Base-by-base conservation (phyloP, 64 coral and sea anemone genomes). In the Montipora cactus region DNA sequence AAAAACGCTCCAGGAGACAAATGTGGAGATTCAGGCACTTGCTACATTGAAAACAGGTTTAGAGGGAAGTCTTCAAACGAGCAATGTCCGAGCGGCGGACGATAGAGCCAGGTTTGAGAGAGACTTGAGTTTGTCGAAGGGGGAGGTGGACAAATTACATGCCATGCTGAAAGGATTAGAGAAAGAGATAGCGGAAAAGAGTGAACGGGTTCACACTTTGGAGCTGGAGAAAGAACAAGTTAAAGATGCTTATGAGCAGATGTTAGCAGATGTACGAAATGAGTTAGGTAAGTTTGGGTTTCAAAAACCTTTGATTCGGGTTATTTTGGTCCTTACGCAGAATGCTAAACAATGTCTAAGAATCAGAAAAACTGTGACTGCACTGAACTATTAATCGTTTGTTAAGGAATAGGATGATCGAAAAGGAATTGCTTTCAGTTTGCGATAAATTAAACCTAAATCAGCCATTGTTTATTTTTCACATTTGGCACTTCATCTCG, bases 191-290 rank as follows among this genome's bases (percentile, higher is more conserved):
- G 37, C 70, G 44, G 67, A 70, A 71, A 86, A 47, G 67, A 49
- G 12, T 48, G 62, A 52, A 8, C 62, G 45, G 46, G 18, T 86
- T 72, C 64, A 72, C 10, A 64, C 45, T 86, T 49, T 71, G 57
- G 85, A 87, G 37, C 12, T 53, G 7, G 92, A 88, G 49, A 66
- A 44, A 5, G 45, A 72, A 53, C 74, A 79, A 80, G 84, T 88
- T 20, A 80, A 77, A 88, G 77, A 93, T 15, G 47, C 73, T 2
- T 93, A 93, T 12, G 92, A 93, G 73, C 16, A 88, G 19, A 93
- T 93, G 84, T 5, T 93, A 22, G 92, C 75, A 52, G 92, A 52
- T 1, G 8, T 93, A 9, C 87, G 49, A 69, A 93, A 28, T 47
- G 92, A 88, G 47, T 47, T 93, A 14, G 92, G 92, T 93, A 78